Base-by-base conservation (phyloP, 2,888 invertebrate genomes). In the Nemotelus nigrinus region DNA sequence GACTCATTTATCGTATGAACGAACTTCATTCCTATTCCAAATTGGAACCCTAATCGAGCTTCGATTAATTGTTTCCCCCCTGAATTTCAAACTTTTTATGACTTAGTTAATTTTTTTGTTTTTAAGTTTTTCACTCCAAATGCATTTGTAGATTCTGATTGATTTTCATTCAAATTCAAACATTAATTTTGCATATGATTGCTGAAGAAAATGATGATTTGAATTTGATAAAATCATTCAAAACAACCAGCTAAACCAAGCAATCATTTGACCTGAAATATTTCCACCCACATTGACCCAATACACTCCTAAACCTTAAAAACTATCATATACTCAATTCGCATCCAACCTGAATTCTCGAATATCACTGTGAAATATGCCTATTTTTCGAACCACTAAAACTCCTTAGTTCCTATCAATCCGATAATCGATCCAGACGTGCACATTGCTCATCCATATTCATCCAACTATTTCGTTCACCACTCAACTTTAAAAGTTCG, bases 351-450 rank as follows among this genome's bases (percentile, higher is more conserved):
- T 45, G 25, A 7, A 65, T 45, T 47, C 3, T 1, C 44, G n/a
- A 65, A 65, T 65, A n/a, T 45, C 65, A 8, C 44, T 65, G 44
- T 65, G 65, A 47, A 45, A 45, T 65, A 63, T 63, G 43, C 39
- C 63, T 63, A 39, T 39, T 3, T 5, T 39, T 41, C 63, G 3
- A 44, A 44, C 10, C 47, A 65, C 1, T 45, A 47, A 47, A 65
- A 39, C 2, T 2, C 3, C 7, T 3, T 8, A 25, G 2, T 39
- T 2, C 47, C 3, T 47, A 10, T 47, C 8, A 6, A 44, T n/a
- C 1, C 47, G 3, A n/a, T 65, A n/a, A 65, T 65, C 65, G n/a
- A 65, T 44, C 2, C 47, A n/a, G 43, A 25, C 8, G 47, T 10
- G 43, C 43, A 65, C 63, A 39, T 25, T 25, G 25, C 25, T 25